Base-by-base conservation (phyloP, 2,888 invertebrate genomes). In the Helicoverpa assulta region DNA sequence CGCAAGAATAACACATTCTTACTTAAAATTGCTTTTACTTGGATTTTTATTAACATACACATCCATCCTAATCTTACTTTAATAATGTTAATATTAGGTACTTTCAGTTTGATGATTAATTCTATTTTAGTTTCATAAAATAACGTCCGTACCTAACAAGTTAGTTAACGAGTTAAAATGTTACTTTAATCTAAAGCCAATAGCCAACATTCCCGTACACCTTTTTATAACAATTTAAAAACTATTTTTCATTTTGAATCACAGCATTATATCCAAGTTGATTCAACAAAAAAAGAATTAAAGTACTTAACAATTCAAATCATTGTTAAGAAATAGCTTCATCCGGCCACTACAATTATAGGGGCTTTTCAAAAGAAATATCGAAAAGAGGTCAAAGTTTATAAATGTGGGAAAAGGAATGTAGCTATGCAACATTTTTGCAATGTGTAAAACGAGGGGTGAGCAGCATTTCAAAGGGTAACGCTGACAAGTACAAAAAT, bases 321-420 rank as follows among this genome's bases (percentile, higher is more conserved):
- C 62, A 70, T 73, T 83, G 67, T 77, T 29, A 37, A 53, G 52
- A 63, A 77, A 83, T 81, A 60, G 79, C 73, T 78, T 81, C 79
- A 81, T 81, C 81, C 81, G 84, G 82, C 50, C 10, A 64, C 19
- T 58, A 70, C 56, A 73, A 64, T 63, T 53, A 83, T 83, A 75
- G 84, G 81, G 84, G 82, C 68, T 68, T 66, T 60, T 81, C 55
- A 78, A 75, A 43, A 72, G 67, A 40, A 57, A 60, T 52, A 51
- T 18, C 37, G 16, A 50, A 81, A 81, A 72, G 79, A 69, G 75
- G 78, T 26, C 47, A n/a, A 47, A 19, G 16, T 40, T 19, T 10
- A 12, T 5, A 6, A 1, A 18, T 12, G 55, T 29, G 12, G n/a
- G 33, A 78, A 55, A 67, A n/a, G 40, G 64, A 73, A 10, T 33